Base-by-base conservation (phyloP, 2,113 vertebrate genomes). In the Labrus mixtus region DNA sequence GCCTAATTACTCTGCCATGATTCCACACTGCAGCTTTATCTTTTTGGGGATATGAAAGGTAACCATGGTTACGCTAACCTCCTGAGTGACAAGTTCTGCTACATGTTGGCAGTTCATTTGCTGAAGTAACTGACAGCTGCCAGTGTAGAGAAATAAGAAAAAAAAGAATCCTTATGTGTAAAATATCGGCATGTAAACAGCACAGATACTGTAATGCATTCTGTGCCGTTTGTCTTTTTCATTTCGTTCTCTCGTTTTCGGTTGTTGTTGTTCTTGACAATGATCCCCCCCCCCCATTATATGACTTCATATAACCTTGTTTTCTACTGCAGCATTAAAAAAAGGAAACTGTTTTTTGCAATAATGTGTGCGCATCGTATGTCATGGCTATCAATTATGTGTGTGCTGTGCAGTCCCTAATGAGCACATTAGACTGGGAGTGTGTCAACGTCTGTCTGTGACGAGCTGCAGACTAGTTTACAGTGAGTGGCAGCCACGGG, bases 241-340 rank as follows among this genome's bases (percentile, higher is more conserved):
- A 85, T 89, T 91, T 96, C 79, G 62, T 91, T 89, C 62, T 89
- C 81, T 88, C 17, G 48, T 84, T 91, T 87, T 90, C 77, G 84
- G 80, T 91, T 93, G 87, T 93, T 94, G 87, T 93, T 93, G 92
- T 96, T 95, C 96, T 96, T 97, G 96, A 97, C 96, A 96, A 97
- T 96, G 97, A 97, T 97, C 95, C 95, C 95, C 95, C 29, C 29
- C 29, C 29, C 96, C 96, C 96, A 96, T 97, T 95, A 96, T 97
- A 97, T 97, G 96, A 97, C 96, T 97, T 97, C 96, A 96, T 97
- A 98, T 96, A 97, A 96, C 96, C 96, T 96, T 97, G 96, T 97
- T 98, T 97, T 97, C 96, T 97, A 98, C 96, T 95, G 96, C 97
- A 96, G 96, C 97, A 99, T 99, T 99, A 98, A 99, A 98, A 98